Conservation (phyloP, 2,113 vertebrate genomes). For the human region DNA sequence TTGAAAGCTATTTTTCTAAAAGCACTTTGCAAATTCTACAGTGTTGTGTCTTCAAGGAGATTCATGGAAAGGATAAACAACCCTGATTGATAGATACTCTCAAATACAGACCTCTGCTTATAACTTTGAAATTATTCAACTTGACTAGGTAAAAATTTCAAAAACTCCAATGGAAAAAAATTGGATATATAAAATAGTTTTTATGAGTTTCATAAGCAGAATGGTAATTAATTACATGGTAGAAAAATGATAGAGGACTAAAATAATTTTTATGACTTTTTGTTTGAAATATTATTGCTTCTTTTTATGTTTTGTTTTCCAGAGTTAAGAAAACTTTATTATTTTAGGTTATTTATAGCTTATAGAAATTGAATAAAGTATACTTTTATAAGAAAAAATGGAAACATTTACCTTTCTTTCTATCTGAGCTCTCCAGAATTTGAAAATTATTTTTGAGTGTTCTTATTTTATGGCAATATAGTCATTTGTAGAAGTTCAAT, state of each 20-base stretch:
- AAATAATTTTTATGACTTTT: background rate
- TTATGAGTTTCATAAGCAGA: background rate
- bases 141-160: background rate
- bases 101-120: background rate
- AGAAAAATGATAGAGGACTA: background rate
- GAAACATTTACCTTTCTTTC: background rate
- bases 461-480: background rate
- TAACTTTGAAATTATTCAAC: background rate
- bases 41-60: background rate
- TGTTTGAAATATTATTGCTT: background rate
- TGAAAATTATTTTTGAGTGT: background rate
- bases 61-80: background rate
- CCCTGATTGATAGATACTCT: background rate
- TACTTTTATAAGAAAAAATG: background rate
- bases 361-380: background rate
- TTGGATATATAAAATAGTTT: background rate
- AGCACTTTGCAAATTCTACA: background rate
- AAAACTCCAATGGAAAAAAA: background rate
- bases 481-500: background rate
- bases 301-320: background rate
- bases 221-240: background rate
- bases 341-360: background rate
- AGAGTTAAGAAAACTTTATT: background rate
- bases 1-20: background rate
- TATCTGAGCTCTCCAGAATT: background rate